phyloP scores from a whole-genome alignment of 1,140 invertebrate species.

The Notospermus geniculatus region DNA sequence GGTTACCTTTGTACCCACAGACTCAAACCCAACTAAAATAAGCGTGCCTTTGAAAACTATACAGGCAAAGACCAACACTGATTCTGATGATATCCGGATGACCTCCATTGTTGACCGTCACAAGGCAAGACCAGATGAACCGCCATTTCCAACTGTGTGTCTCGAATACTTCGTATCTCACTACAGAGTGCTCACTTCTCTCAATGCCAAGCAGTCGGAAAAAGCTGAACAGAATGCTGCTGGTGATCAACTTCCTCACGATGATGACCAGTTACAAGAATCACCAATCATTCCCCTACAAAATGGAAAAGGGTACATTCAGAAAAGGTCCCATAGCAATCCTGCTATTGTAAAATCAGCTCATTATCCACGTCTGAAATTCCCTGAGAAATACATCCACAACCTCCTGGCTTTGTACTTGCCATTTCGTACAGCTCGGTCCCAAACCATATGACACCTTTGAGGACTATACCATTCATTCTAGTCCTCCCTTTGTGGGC shows the following conservation, averaged over 20 bases:
- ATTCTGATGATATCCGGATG: too few species aligned
- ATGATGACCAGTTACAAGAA: neutral
- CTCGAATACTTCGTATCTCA: constrained; percentile 19
- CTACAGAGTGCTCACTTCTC: too few species aligned
- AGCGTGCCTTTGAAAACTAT: constrained; percentile 10
- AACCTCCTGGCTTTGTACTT: constrained; percentile 18
- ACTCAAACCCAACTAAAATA: neutral
- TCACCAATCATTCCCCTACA: constrained; percentile 2
- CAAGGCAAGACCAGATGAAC: constrained; percentile 11
- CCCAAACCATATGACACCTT: constrained; percentile 11
- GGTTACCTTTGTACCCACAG: constrained; percentile 7
- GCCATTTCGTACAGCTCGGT: constrained; percentile 17
- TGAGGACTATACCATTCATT: too few species aligned
- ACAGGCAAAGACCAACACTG: too few species aligned
- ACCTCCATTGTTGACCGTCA: too few species aligned
- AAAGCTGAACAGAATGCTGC: constrained; percentile 10
- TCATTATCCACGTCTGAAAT: too few species aligned
- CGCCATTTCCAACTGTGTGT: constrained; percentile 18
- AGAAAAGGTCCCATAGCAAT: constrained; percentile 15
- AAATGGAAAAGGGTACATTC: constrained; percentile 20
- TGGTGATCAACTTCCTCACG: constrained; percentile 9
- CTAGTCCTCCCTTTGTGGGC: too few species aligned
- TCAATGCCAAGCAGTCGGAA: too few species aligned
- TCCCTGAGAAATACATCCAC: too few species aligned
- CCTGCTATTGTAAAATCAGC: too few species aligned